These are phyloP conservation scores for Habropoda laboriosa DNA, from an alignment of 1,140 invertebrate species.

Conservation along the genomic window DNA sequence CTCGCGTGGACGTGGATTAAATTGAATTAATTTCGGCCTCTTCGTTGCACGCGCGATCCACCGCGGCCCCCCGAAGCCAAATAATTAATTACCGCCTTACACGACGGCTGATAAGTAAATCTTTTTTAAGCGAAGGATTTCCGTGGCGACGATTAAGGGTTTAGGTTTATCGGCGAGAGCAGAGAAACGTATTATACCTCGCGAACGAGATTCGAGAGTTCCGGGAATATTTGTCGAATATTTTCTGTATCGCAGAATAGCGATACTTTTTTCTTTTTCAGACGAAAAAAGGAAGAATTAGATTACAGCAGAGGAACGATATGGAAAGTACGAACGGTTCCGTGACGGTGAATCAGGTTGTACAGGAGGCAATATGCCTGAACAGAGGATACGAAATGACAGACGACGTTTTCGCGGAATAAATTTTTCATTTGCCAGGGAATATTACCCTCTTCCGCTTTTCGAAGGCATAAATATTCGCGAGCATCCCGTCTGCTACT, in stretches of 20 bases:
- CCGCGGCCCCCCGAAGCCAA: conserved; percentile 25
- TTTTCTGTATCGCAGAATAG: background rate
- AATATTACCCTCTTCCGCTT: conserved; percentile 38
- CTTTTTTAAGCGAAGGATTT: conserved; percentile 57
- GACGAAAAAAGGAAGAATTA: background rate
- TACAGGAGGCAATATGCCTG: too few relatives aligned
- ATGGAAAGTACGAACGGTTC: background rate
- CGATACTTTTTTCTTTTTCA: background rate
- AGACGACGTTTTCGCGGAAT: conserved; percentile 12
- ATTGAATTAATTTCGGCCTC: conserved; percentile 74
- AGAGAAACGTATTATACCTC: too few relatives aligned
- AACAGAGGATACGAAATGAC: background rate
- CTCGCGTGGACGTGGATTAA: conserved; percentile 69
- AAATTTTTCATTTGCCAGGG: conserved; percentile 43
- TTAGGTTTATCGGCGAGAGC: background rate
- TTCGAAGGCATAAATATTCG: conserved; percentile 59
- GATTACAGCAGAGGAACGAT: too few relatives aligned
- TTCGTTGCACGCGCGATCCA: conserved; percentile 37
- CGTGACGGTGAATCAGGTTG: background rate
- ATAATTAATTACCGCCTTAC: conserved; percentile 65
- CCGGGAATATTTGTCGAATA: too few relatives aligned
- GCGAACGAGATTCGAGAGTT: background rate
- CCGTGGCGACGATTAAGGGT: conserved; percentile 38
- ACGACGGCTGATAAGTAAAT: conserved; percentile 66
- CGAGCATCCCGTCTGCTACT: conserved; percentile 33